Percentiles rank a stretch among this genome's conserved stretches.
Evolutionary conservation across 1,140 invertebrate species (phyloP).

Genomic region (Aricia agestis): DNA sequence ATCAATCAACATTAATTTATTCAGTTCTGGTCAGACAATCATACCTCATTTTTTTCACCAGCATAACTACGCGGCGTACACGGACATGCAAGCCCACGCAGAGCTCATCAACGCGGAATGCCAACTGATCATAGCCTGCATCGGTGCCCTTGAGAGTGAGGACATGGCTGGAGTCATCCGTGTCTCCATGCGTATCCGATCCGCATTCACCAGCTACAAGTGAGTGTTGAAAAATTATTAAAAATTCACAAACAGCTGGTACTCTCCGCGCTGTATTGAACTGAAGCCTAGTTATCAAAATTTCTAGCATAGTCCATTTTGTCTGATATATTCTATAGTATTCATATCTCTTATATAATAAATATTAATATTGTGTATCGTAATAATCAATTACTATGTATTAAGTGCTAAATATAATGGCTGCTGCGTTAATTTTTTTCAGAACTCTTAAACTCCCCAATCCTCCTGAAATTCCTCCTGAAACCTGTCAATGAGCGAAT

Average conservation of each 20-base stretch:
- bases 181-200: slow-evolving; percentile 94
- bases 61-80: slow-evolving; percentile 86
- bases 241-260: too few relatives aligned
- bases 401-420: too few relatives aligned
- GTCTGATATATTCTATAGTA: too few relatives aligned
- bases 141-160: slow-evolving; percentile 97
- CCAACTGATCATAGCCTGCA: slow-evolving; percentile 89
- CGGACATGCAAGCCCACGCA: slow-evolving; percentile 93
- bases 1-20: too few relatives aligned
- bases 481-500: neutral
- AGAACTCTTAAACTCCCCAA: too few relatives aligned
- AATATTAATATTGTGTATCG: too few relatives aligned
- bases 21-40: neutral
- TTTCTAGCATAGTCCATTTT: too few relatives aligned
- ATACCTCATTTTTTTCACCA: slow-evolving; percentile 30
- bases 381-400: too few relatives aligned
- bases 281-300: too few relatives aligned
- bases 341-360: too few relatives aligned
- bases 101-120: slow-evolving; percentile 96
- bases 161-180: slow-evolving; percentile 95
- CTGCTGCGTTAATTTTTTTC: too few relatives aligned
- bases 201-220: slow-evolving; percentile 95
- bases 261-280: too few relatives aligned
- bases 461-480: neutral
- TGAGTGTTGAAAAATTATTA: slow-evolving; percentile 47